Evolutionary conservation across 2,113 vertebrate genomes (phyloP), one percentile per base, ranked within the genome.

Genomic region (Xenotilapia flavipinnis): DNA sequence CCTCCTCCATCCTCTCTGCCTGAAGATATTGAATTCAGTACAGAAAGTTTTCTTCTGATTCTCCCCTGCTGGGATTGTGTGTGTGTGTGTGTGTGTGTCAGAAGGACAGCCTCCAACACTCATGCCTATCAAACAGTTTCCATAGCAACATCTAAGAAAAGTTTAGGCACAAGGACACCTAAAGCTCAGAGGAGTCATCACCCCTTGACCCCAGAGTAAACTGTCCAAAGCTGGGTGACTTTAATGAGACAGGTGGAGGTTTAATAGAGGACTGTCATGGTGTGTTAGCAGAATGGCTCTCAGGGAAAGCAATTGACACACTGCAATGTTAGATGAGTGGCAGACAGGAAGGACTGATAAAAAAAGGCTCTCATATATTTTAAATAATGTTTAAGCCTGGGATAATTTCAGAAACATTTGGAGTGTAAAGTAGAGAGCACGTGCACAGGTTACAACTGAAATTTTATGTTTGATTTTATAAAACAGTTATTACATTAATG

Each of bases 71-170:
- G 91, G 84, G 87, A 88, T 28, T 81, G 79, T 86, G 86, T 28
- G 42, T 56, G 42, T 28, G 26, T 28, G 26, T 5, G 26, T 28
- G 26, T 26, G 26, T 26, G n/a, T 21, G 36, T 33, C 56, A n/a
- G 15, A 49, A 23, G 36, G 53, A 31, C 15, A 54, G 19, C 84
- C 80, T 79, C 33, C 58, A 58, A 33, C 14, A 23, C 82, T 83
- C 51, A 81, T 56, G 62, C 73, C 80, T 54, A 85, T 91, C 86
- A 88, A 88, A 80, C 90, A 13, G 91, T 93, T 92, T 92, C 91
- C 86, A 90, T 88, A 65, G 94, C 89, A 89, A 94, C 85, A 17
- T 81, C 85, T 55, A 12, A 75, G 79, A 11, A 86, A 70, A 40
- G 73, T 86, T 91, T 40, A 88, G 82, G 54, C 23, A 56, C 12